These are phyloP conservation scores for Baronia brevicornis DNA, from an alignment of 2,888 invertebrate genomes.

Conservation along the genomic window DNA sequence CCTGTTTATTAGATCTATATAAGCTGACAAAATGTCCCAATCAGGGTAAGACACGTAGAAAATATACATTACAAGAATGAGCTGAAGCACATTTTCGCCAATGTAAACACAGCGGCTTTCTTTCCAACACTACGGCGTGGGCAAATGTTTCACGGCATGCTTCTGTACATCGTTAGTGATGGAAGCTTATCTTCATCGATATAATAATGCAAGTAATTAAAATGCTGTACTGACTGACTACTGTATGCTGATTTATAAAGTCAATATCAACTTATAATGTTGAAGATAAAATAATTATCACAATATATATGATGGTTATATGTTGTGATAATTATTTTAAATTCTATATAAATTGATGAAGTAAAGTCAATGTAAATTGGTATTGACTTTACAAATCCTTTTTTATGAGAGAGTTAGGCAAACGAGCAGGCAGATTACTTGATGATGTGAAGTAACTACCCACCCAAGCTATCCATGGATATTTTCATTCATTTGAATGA, in stretches of 20 bases:
- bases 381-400: too few species aligned
- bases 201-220: slow-evolving; percentile 11
- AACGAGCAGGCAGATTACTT: too few species aligned
- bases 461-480: too few species aligned
- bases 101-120: slow-evolving; percentile 29
- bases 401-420: too few species aligned
- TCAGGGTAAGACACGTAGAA: slow-evolving; percentile 3
- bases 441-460: too few species aligned
- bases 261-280: too few species aligned
- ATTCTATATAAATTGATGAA: not conserved
- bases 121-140: slow-evolving; percentile 24
- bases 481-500: too few species aligned
- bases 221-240: too few species aligned
- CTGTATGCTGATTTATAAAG: too few species aligned
- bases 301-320: not conserved
- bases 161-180: slow-evolving; percentile 17
- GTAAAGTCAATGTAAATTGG: too few species aligned
- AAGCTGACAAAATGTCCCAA: too few species aligned
- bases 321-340: not conserved
- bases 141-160: slow-evolving; percentile 36
- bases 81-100: slow-evolving; percentile 26
- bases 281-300: not conserved
- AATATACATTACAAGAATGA: slow-evolving; percentile 13
- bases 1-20: slow-evolving; percentile 1
- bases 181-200: slow-evolving; percentile 17